Evolutionary conservation across 2,797 vertebrate species (phyloP), one percentile per base, ranked within the genome.

Genomic region (Streptopelia turtur): DNA sequence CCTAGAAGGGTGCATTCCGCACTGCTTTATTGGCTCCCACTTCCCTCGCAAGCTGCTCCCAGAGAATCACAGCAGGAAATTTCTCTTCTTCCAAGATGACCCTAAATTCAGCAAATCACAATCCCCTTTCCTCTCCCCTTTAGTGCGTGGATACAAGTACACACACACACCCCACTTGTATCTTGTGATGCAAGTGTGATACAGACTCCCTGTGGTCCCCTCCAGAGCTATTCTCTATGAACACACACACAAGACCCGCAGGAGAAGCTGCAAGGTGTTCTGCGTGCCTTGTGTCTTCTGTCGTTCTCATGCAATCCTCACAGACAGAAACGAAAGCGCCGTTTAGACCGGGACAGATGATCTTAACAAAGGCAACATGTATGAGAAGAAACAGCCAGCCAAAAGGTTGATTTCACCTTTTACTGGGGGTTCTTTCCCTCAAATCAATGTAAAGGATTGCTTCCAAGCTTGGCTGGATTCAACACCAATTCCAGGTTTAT

Each of bases 341-440:
- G 17, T 78, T 86, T 63, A 65, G 22, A 69, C 57, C 30, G 22
- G 30, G 39, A 31, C 24, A 60, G 16, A 61, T 28, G 20, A 80
- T 33, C 11, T 89, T 65, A 76, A 76, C 64, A 72, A 87, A 78
- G 39, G 25, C 50, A 81, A 81, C 49, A 37, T 2, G 2, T 60
- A 63, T 2, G 81, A 59, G 39, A 91, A 61, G 31, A 53, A 94
- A 66, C 4, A 86, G 61, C 50, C 50, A 74, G 49, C 33, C 81
- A 89, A 80, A 71, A 89, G 25, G 27, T 49, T 66, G 35, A 85
- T 57, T 72, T 84, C 66, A 57, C 24, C n/a, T 93, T 91, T 80
- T 57, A 77, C 39, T 4, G 0, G 12, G 6, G 3, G 10, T 21
- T 87, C 52, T 31, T 77, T 72, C 21, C 18, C 86, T 84, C 68